A percentile compares a stretch with the other conserved stretches of the same genome.
These are phyloP conservation scores for Drosophila pallidifrons DNA, from an alignment of 1,140 invertebrate genomes.

Conservation along the genomic window DNA sequence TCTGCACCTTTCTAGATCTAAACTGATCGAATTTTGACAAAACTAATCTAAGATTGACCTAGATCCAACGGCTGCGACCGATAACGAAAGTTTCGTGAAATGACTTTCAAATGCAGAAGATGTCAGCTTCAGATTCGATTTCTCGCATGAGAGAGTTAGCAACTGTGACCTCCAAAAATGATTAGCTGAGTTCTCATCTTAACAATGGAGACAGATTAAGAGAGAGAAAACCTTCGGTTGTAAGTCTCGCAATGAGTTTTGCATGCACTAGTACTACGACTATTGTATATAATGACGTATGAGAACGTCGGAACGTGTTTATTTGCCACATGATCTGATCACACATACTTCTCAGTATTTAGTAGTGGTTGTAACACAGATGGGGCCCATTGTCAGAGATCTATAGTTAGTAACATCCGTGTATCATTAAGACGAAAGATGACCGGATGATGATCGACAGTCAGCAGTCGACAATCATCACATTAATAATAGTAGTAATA, in stretches of 20 bases:
- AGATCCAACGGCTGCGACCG: background rate
- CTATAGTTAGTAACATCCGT: slow-evolving; percentile 42
- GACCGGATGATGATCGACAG: slow-evolving; percentile 62
- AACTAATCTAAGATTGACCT: background rate
- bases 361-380: background rate
- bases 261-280: background rate
- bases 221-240: slow-evolving; percentile 54
- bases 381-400: slow-evolving; percentile 20
- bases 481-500: slow-evolving; percentile 19
- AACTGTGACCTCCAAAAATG: slow-evolving; percentile 1
- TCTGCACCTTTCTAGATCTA: background rate
- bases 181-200: slow-evolving; percentile 15
- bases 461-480: slow-evolving; percentile 35
- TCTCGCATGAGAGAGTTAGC: background rate
- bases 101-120: background rate
- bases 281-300: slow-evolving; percentile 25
- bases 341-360: background rate
- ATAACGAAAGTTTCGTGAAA: slow-evolving; percentile 2
- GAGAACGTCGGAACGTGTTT: slow-evolving; percentile 64
- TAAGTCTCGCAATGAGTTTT: slow-evolving; percentile 19
- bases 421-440: slow-evolving; percentile 53
- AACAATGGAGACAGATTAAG: slow-evolving; percentile 14
- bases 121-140: background rate
- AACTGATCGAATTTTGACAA: background rate
- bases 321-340: slow-evolving; percentile 63